Percentiles rank a stretch among this genome's conserved stretches.
These are phyloP conservation scores for Archips crataeganus DNA, from an alignment of 2,888 invertebrate species.

Conservation along the genomic window DNA sequence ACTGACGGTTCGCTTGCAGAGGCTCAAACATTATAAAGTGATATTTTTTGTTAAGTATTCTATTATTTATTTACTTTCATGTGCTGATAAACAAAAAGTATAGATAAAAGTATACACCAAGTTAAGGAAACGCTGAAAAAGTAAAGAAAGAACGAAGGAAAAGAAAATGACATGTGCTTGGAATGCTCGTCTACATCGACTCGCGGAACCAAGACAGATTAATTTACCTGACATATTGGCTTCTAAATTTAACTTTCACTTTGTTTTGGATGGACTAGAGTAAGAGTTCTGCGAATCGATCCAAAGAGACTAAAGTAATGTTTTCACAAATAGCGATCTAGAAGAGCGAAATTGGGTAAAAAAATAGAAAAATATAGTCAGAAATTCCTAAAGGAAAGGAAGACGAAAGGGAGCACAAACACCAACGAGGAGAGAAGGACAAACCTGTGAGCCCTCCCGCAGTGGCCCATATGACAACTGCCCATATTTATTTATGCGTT, in stretches of 20 bases:
- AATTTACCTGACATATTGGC: not conserved
- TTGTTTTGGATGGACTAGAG: not conserved
- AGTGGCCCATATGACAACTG: slow-evolving; percentile 89
- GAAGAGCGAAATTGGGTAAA: slow-evolving; percentile 55
- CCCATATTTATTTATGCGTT: slow-evolving; percentile 86
- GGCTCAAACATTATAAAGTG: slow-evolving; percentile 65
- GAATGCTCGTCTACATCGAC: slow-evolving; percentile 68
- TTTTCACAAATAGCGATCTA: slow-evolving; percentile 56
- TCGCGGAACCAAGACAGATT: slow-evolving; percentile 46
- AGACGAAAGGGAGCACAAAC: slow-evolving; percentile 81
- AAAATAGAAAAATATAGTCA: slow-evolving; percentile 53
- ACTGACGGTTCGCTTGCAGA: slow-evolving; percentile 66
- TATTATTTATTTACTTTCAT: slow-evolving; percentile 76
- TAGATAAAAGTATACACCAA: slow-evolving; percentile 59
- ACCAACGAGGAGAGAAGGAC: slow-evolving; percentile 83
- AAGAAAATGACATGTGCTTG: slow-evolving; percentile 66
- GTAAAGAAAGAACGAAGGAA: slow-evolving; percentile 58
- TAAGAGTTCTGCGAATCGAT: slow-evolving; percentile 58
- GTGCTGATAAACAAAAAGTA: slow-evolving; percentile 83
- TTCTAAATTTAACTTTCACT: not conserved
- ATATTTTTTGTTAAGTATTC: slow-evolving; percentile 51
- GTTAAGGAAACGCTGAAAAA: slow-evolving; percentile 55
- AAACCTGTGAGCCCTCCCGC: slow-evolving; percentile 89
- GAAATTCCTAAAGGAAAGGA: slow-evolving; percentile 65
- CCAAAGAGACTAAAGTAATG: slow-evolving; percentile 62